Conservation (phyloP, 2,113 vertebrate genomes). For the Bostrychus sinensis region DNA sequence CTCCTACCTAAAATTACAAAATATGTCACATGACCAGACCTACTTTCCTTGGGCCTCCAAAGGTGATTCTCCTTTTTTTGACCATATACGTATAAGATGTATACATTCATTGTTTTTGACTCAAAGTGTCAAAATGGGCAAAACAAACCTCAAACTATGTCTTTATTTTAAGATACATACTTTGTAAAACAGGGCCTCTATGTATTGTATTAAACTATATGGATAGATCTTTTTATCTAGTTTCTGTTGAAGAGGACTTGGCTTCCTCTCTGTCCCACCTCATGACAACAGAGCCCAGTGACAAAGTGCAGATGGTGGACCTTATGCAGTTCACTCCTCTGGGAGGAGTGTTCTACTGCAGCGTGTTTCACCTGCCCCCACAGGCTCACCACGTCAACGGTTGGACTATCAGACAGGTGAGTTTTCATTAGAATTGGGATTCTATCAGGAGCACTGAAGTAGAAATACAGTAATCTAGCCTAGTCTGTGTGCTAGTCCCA, state of each 20-base stretch:
- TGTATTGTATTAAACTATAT: neutral
- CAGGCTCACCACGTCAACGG: conserved; percentile 73
- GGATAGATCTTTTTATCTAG: neutral
- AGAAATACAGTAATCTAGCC: neutral
- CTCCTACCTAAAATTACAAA: too few species aligned
- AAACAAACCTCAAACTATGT: too few species aligned
- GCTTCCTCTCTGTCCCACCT: neutral
- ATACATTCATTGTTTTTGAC: too few species aligned
- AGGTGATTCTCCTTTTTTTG: too few species aligned
- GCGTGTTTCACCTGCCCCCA: conserved; percentile 82
- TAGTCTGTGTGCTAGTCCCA: too few species aligned
- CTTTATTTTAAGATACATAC: too few species aligned
- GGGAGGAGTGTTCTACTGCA: conserved; percentile 87
- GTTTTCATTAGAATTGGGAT: neutral
- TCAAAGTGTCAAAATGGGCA: too few species aligned
- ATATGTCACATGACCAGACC: too few species aligned
- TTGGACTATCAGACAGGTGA: conserved; percentile 88
- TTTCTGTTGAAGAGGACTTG: conserved; percentile 44
- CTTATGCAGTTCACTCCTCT: conserved; percentile 78
- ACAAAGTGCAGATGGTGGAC: conserved; percentile 72
- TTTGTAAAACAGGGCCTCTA: too few species aligned
- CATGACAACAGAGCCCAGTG: rapidly evolving
- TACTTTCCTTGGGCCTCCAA: too few species aligned
- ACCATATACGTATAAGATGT: too few species aligned
- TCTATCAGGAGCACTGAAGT: neutral